These are phyloP conservation scores for Pollimyrus isidori DNA, from an alignment of 2,113 vertebrate genomes.

Conservation along the genomic window DNA sequence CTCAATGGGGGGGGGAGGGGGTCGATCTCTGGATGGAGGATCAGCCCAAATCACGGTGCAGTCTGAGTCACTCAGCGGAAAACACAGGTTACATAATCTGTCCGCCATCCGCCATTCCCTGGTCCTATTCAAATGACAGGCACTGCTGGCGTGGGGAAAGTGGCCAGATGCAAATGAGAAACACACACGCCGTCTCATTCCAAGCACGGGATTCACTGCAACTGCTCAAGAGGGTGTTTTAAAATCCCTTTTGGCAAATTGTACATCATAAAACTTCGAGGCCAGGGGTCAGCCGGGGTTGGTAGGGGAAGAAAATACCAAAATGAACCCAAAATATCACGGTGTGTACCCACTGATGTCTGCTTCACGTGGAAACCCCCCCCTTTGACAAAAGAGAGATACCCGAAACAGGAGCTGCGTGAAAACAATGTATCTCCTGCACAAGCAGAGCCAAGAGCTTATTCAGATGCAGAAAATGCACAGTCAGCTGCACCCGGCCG, in stretches of 20 bases:
- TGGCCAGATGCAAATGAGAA: constrained; percentile 23
- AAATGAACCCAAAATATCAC: neutral
- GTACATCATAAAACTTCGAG: neutral
- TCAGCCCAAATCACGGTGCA: constrained; percentile 29
- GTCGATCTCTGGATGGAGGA: constrained; percentile 14
- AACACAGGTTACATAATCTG: constrained; percentile 29
- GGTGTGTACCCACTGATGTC: neutral
- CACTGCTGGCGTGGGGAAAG: constrained; percentile 21
- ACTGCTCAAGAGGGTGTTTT: neutral
- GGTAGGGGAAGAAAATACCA: neutral
- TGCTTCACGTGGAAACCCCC: neutral
- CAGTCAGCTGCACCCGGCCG: neutral
- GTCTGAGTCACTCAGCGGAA: constrained; percentile 26
- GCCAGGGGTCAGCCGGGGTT: neutral
- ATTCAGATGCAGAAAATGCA: neutral
- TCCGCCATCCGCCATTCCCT: constrained; percentile 30
- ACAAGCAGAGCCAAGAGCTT: neutral
- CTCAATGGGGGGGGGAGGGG: constrained; percentile 16
- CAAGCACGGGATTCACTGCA: neutral
- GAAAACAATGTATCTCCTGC: neutral
- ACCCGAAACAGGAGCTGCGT: neutral
- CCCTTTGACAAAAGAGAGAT: neutral
- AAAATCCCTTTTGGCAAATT: constrained; percentile 9
- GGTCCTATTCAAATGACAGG: constrained; percentile 35
- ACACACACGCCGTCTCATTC: constrained; percentile 12